A percentile compares a stretch with the other conserved stretches of the same genome.
Conservation (phyloP, 2,888 invertebrate species). For the Rosalia funebris region DNA sequence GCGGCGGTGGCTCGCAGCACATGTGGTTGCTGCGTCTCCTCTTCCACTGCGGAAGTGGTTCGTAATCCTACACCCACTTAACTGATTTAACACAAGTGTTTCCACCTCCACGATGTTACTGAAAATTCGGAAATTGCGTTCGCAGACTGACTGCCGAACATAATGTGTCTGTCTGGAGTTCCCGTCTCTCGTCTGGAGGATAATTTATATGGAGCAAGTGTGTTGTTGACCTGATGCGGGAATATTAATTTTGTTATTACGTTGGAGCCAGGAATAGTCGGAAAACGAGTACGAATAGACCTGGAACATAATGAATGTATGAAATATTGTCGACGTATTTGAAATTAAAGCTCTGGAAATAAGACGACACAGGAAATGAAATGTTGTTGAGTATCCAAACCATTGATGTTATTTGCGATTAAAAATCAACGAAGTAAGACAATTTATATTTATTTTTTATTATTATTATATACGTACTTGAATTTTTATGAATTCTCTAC, state of each 20-base stretch:
- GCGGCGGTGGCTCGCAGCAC: constrained; percentile 34
- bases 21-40: constrained; percentile 43
- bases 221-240: background rate
- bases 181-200: constrained; percentile 4
- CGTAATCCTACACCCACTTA: constrained; percentile 38
- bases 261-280: too few species aligned
- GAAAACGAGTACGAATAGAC: too few species aligned
- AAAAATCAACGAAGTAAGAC: too few species aligned
- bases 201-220: constrained; percentile 11
- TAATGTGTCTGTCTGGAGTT: constrained; percentile 13
- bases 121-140: constrained; percentile 24
- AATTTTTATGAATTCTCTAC: too few species aligned
- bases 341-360: too few species aligned
- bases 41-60: constrained; percentile 50
- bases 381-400: too few species aligned
- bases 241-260: background rate
- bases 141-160: constrained; percentile 10
- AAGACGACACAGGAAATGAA: too few species aligned
- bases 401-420: too few species aligned
- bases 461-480: too few species aligned
- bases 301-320: too few species aligned
- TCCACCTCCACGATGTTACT: constrained; percentile 20
- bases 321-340: too few species aligned
- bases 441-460: too few species aligned
- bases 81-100: constrained; percentile 40